Evolutionary conservation across 2,797 vertebrate species (phyloP).

Genomic region (Thalassophryne amazonica): DNA sequence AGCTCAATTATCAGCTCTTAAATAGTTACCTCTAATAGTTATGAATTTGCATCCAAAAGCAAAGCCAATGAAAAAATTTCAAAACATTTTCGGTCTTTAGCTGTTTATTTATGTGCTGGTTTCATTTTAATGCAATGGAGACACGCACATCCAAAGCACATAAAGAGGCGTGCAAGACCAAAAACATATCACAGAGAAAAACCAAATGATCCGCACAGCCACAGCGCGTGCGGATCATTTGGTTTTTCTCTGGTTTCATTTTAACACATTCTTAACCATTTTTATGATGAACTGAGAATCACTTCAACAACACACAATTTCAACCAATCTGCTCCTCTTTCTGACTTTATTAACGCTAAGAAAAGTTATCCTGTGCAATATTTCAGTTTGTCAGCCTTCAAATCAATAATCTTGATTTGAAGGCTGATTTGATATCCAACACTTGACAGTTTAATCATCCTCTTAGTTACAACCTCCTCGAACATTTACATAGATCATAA

Average conservation of each 20-base stretch:
- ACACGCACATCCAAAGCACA: too few species aligned
- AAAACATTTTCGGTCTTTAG: too few species aligned
- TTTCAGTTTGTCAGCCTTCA: too few species aligned
- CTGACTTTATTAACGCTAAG: background rate
- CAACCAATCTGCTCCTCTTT: background rate
- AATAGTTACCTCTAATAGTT: slow-evolving; percentile 2
- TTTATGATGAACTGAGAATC: too few species aligned
- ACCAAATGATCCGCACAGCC: too few species aligned
- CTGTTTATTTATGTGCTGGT: background rate
- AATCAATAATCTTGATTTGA: background rate
- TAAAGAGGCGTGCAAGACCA: too few species aligned
- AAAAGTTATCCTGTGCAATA: background rate
- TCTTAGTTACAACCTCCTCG: slow-evolving; percentile 49
- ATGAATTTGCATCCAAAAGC: background rate
- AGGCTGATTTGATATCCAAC: slow-evolving; percentile 32
- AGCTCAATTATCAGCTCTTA: slow-evolving; percentile 13
- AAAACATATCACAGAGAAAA: too few species aligned
- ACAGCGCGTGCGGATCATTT: too few species aligned
- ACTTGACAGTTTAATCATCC: slow-evolving; percentile 58
- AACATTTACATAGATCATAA: slow-evolving; percentile 58
- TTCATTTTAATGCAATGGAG: background rate
- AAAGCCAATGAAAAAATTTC: too few species aligned
- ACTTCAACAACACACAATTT: background rate
- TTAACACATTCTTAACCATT: too few species aligned
- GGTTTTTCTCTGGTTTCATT: too few species aligned